Evolutionary conservation across 2,113 vertebrate genomes (phyloP).

Genomic region (Psephotus haematonotus): DNA sequence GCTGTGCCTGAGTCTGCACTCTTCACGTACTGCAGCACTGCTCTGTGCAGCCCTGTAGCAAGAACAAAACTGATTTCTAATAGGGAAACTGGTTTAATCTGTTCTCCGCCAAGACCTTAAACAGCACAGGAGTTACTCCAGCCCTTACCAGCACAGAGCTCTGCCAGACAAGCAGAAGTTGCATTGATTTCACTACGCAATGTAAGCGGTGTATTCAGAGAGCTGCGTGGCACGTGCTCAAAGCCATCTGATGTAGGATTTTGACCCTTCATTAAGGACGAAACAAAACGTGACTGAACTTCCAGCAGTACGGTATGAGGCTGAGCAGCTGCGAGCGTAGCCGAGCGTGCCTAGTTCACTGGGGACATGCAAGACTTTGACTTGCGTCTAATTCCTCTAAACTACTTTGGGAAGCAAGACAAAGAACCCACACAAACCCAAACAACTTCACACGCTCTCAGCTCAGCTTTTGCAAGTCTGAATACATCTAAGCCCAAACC

Average conservation of each 20-base stretch:
- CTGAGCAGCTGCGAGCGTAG: not conserved
- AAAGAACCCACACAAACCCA: not conserved
- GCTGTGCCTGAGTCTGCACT: not conserved
- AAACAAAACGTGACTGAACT: not conserved
- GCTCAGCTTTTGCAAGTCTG: not conserved
- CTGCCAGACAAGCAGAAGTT: not conserved
- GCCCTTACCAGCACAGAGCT: not conserved
- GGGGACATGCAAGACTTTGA: not conserved
- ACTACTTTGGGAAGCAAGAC: not conserved
- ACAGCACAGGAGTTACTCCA: not conserved
- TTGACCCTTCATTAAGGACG: conserved; percentile 11
- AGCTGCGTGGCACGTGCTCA: not conserved
- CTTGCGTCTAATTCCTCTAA: not conserved
- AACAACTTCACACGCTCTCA: not conserved
- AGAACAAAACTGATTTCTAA: not conserved
- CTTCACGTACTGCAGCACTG: not conserved
- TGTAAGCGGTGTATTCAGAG: not conserved
- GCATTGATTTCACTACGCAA: not conserved
- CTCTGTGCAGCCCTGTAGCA: not conserved
- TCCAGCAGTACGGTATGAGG: not conserved
- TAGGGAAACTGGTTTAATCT: not conserved
- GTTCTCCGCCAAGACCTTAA: not conserved
- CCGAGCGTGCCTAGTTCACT: not conserved
- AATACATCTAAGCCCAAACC: not conserved
- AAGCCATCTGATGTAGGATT: not conserved